Conservation (phyloP, 2,888 invertebrate genomes). For the Chymomyza procnemis region DNA sequence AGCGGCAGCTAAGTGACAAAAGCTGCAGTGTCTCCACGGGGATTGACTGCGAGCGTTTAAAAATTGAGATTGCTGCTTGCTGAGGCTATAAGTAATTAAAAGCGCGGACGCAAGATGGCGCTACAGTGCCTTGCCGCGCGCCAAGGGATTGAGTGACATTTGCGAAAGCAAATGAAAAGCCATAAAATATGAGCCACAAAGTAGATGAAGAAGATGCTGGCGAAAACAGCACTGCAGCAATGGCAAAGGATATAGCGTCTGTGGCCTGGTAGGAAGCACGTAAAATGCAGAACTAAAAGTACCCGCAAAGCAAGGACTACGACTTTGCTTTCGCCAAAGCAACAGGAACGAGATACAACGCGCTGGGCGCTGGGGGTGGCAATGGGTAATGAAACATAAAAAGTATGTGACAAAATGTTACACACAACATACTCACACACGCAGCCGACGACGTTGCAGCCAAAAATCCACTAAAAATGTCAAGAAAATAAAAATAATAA, state of each 20-base stretch:
- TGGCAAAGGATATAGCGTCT: slow-evolving; percentile 24
- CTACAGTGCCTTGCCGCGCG: not conserved
- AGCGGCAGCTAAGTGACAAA: slow-evolving; percentile 56
- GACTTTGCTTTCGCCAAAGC: not conserved
- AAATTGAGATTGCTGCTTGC: slow-evolving; percentile 52
- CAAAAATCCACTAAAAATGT: slow-evolving; percentile 53
- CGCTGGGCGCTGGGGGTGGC: slow-evolving; percentile 13
- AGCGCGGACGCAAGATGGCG: not conserved
- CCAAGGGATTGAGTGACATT: not conserved
- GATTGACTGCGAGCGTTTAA: slow-evolving; percentile 41
- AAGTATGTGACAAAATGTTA: slow-evolving; percentile 66
- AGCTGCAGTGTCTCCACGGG: slow-evolving; percentile 23
- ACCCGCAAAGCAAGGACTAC: not conserved
- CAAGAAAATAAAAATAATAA: slow-evolving; percentile 64
- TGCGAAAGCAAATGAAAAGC: slow-evolving; percentile 41
- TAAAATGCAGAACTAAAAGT: slow-evolving; percentile 35
- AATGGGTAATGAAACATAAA: slow-evolving; percentile 66
- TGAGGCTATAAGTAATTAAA: slow-evolving; percentile 64
- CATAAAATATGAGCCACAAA: slow-evolving; percentile 47
- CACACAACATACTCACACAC: slow-evolving; percentile 28
- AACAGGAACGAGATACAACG: not conserved
- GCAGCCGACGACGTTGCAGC: slow-evolving; percentile 5
- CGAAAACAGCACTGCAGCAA: not conserved
- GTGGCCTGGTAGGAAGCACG: slow-evolving; percentile 25
- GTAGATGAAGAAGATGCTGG: not conserved